Conservation (phyloP, 1,140 invertebrate species). For the Platyscapa corneri region DNA sequence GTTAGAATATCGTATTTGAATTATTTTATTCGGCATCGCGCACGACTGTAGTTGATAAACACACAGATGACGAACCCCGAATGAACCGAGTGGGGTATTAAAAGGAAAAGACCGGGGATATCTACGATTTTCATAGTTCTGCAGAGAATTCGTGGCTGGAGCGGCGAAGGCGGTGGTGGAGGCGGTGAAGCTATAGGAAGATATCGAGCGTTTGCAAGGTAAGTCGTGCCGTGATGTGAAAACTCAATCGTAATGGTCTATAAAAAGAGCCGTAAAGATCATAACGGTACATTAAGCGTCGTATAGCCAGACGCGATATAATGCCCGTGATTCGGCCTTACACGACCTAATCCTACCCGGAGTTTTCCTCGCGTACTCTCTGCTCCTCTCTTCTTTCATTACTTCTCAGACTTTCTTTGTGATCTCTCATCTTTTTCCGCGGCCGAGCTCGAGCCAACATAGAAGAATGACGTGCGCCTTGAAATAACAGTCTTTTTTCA, state of each 20-base stretch:
- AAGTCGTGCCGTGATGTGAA: constrained; percentile 56
- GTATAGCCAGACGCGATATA: constrained; percentile 57
- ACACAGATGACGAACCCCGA: no score
- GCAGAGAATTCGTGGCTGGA: background rate
- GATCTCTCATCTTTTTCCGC: background rate
- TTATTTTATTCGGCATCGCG: background rate
- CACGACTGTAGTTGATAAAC: background rate
- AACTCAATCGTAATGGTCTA: constrained; percentile 68
- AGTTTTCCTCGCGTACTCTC: background rate
- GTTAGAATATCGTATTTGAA: background rate
- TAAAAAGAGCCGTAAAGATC: constrained; percentile 71
- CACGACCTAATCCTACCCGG: constrained; percentile 59
- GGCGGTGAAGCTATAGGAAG: background rate
- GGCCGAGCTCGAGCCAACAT: background rate
- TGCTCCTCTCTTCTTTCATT: background rate
- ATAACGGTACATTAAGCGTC: constrained; percentile 72
- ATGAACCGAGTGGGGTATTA: background rate
- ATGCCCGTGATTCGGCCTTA: constrained; percentile 58
- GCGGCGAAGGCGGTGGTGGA: background rate
- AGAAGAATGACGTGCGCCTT: background rate
- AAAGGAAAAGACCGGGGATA: background rate
- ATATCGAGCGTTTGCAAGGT: background rate
- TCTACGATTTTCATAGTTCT: background rate
- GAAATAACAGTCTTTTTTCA: background rate
- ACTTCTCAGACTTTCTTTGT: background rate